Evolutionary conservation across 2,888 invertebrate species (phyloP).

Genomic region (Pammene aurita): DNA sequence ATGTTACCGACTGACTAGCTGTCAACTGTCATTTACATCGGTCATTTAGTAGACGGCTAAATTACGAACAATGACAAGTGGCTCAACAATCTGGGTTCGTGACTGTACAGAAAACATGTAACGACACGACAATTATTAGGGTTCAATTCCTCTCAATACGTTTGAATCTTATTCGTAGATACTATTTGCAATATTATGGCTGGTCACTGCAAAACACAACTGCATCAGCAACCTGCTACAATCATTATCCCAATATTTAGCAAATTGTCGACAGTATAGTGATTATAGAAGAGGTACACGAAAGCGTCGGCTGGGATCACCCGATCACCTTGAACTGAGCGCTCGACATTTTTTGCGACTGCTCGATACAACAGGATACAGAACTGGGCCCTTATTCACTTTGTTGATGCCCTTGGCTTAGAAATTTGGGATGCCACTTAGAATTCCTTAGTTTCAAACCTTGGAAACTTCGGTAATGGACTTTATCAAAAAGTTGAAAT

Average conservation of each 20-base stretch:
- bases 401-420: constrained; percentile 70
- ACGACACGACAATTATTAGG: too few species aligned
- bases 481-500: neutral
- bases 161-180: too few species aligned
- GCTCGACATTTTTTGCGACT: constrained; percentile 77
- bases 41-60: too few species aligned
- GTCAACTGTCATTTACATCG: too few species aligned
- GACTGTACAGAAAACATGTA: too few species aligned
- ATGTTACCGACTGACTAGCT: too few species aligned
- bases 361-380: constrained; percentile 72
- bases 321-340: constrained; percentile 78
- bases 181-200: too few species aligned
- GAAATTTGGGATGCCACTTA: constrained; percentile 53
- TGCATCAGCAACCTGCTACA: too few species aligned
- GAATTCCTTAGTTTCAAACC: constrained; percentile 26
- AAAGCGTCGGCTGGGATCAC: constrained; percentile 63
- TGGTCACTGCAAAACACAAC: too few species aligned
- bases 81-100: too few species aligned
- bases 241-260: constrained; percentile 12
- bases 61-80: too few species aligned
- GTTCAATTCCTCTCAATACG: too few species aligned
- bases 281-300: constrained; percentile 28
- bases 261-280: constrained; percentile 16
- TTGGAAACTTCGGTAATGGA: constrained; percentile 4
- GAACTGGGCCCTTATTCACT: constrained; percentile 65